A percentile compares a stretch with the other conserved stretches of the same genome.
Conservation (phyloP, 2,888 invertebrate genomes). For the Exephanes ischioxanthus region DNA sequence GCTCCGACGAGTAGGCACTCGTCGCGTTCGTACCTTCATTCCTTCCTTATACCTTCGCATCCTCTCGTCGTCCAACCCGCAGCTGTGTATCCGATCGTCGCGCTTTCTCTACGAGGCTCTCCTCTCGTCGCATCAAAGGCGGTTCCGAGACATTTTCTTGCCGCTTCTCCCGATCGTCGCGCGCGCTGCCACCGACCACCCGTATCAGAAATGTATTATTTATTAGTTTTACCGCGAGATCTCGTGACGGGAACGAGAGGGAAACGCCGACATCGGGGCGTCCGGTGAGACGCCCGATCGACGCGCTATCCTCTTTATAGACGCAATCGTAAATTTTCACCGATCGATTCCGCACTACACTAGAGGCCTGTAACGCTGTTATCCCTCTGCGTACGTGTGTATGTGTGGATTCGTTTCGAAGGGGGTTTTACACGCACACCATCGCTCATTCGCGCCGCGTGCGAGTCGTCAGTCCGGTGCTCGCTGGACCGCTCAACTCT, state of each 20-base stretch:
- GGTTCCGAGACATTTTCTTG: slow-evolving; percentile 73
- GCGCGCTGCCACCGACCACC: slow-evolving; percentile 70
- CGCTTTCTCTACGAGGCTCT: slow-evolving; percentile 50
- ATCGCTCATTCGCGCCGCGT: slow-evolving; percentile 67
- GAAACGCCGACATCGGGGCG: slow-evolving; percentile 66
- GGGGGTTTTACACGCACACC: slow-evolving; percentile 36
- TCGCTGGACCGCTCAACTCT: slow-evolving; percentile 53
- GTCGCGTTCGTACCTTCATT: slow-evolving; percentile 29
- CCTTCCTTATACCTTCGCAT: slow-evolving; percentile 6
- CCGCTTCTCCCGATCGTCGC: slow-evolving; percentile 54
- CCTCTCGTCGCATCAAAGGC: slow-evolving; percentile 73
- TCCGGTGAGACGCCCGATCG: slow-evolving; percentile 60
- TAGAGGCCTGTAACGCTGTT: slow-evolving; percentile 44
- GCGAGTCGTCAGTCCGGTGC: slow-evolving; percentile 59
- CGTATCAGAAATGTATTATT: slow-evolving; percentile 79
- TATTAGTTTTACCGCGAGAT: slow-evolving; percentile 72
- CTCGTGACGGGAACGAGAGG: slow-evolving; percentile 69
- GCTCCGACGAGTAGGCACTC: not conserved
- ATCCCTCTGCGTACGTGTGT: slow-evolving; percentile 10
- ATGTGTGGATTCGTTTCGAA: not conserved
- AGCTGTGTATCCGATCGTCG: slow-evolving; percentile 24
- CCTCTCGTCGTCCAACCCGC: slow-evolving; percentile 7
- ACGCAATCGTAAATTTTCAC: slow-evolving; percentile 75
- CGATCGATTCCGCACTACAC: slow-evolving; percentile 57
- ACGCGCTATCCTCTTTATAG: slow-evolving; percentile 68